phyloP scores from a whole-genome alignment of 2,888 invertebrate species.

The Caenorhabditis becei region DNA sequence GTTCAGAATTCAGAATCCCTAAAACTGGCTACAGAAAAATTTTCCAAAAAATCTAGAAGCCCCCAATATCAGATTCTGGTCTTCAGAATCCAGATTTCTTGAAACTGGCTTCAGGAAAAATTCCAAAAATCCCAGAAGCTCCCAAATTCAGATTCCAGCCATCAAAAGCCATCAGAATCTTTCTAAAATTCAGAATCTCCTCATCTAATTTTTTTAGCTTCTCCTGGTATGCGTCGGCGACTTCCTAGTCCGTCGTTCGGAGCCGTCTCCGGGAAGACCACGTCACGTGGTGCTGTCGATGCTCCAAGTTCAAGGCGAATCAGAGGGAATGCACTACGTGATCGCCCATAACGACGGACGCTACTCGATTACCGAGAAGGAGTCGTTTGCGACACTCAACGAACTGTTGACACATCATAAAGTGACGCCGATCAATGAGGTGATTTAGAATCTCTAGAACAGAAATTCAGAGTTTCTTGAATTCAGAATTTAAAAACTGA shows the following conservation, averaged over 20 bases:
- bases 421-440: conserved; percentile 9
- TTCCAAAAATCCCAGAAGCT: too few species aligned
- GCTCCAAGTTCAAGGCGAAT: conserved; percentile 48
- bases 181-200: too few species aligned
- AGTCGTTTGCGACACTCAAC: conserved; percentile 14
- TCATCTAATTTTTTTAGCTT: conserved; percentile 5
- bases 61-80: too few species aligned
- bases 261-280: conserved; percentile 60
- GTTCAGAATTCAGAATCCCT: too few species aligned
- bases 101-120: too few species aligned
- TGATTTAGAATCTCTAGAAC: background rate
- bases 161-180: background rate
- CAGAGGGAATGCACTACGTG: conserved; percentile 48
- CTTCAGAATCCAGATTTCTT: too few species aligned
- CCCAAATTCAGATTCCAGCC: too few species aligned
- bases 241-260: conserved; percentile 68
- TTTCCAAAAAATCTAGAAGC: too few species aligned
- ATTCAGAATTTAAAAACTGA: too few species aligned
- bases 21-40: too few species aligned
- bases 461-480: too few species aligned
- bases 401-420: conserved; percentile 30
- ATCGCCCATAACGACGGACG: conserved; percentile 26
- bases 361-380: conserved; percentile 31
- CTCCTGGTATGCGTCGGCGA: conserved; percentile 66
- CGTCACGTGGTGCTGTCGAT: conserved; percentile 65